phyloP scores from a whole-genome alignment of 2,797 vertebrate genomes.

The Coregonus sp. region DNA sequence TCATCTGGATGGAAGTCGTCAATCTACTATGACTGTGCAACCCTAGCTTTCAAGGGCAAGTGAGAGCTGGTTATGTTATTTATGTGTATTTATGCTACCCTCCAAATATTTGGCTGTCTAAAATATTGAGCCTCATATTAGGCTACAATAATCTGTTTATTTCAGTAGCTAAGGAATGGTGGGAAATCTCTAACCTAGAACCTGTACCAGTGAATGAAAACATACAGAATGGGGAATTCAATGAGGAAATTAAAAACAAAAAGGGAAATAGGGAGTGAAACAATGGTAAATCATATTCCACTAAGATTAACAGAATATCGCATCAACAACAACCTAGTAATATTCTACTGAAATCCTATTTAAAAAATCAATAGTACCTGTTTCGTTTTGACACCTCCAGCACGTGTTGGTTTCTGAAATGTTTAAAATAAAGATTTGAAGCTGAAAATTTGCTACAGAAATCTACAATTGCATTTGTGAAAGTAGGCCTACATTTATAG shows the following conservation, averaged over 20 bases:
- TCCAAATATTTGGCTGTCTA: background rate
- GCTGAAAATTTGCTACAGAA: constrained; percentile 45
- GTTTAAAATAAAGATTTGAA: constrained; percentile 73
- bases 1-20: background rate
- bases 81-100: background rate
- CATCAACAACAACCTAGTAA: constrained; percentile 23
- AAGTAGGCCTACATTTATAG: constrained; percentile 2
- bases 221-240: constrained; percentile 7
- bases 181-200: background rate
- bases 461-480: constrained; percentile 23
- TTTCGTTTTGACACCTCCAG: constrained; percentile 86
- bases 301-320: constrained; percentile 2
- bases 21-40: background rate
- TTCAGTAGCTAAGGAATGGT: background rate
- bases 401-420: constrained; percentile 82
- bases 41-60: background rate
- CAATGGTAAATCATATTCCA: constrained; percentile 22
- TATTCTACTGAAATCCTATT: constrained; percentile 31
- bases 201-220: constrained; percentile 42
- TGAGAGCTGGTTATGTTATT: background rate
- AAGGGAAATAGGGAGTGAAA: constrained; percentile 12
- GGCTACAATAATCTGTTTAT: background rate
- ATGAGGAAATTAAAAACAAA: constrained; percentile 10
- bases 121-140: background rate
- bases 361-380: constrained; percentile 71